Percentiles rank a stretch among this genome's conserved stretches.
These are phyloP conservation scores for Polypedilum pembai DNA, from an alignment of 1,140 invertebrate genomes.

Conservation along the genomic window DNA sequence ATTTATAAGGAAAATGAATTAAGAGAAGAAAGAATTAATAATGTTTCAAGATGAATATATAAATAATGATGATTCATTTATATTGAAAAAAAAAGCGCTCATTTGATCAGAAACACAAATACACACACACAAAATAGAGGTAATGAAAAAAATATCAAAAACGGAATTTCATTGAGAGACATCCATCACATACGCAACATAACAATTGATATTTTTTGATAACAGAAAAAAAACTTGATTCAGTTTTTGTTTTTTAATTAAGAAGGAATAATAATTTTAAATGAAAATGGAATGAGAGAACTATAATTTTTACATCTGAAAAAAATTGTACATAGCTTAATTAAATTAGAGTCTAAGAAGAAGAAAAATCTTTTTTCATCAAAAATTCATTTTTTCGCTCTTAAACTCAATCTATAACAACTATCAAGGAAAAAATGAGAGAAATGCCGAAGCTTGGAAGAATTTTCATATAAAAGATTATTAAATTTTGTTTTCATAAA, in stretches of 20 bases:
- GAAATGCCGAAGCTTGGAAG: not conserved
- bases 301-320: constrained; percentile 14
- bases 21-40: not conserved
- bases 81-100: not conserved
- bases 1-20: not conserved
- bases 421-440: not conserved
- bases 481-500: too few species aligned
- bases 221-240: constrained; percentile 7
- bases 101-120: too few species aligned
- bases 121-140: too few species aligned
- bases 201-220: constrained; percentile 13
- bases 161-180: not conserved
- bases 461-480: not conserved
- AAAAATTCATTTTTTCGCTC: not conserved
- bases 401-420: not conserved
- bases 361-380: not conserved
- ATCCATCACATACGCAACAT: not conserved
- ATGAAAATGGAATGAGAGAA: not conserved
- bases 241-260: not conserved
- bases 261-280: not conserved
- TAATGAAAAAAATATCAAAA: too few species aligned
- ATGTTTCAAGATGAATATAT: constrained; percentile 19
- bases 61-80: constrained; percentile 20
- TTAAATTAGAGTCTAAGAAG: not conserved
- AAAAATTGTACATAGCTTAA: constrained; percentile 1